Evolutionary conservation across 2,797 vertebrate species (phyloP).

Genomic region (Avahi laniger): DNA sequence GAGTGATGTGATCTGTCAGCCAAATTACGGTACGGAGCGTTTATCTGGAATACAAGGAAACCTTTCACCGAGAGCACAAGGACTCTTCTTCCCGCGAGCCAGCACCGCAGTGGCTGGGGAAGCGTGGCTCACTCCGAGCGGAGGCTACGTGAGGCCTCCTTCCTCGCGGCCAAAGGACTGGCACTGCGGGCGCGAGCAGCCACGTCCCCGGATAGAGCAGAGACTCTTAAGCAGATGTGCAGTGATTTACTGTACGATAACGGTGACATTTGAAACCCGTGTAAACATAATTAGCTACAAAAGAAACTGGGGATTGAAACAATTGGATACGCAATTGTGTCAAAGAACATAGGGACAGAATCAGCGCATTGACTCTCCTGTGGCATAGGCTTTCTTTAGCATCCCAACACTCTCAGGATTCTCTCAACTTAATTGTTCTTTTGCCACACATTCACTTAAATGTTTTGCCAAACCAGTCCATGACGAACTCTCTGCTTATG

Average conservation of each 20-base stretch:
- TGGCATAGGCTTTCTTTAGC: too few species aligned
- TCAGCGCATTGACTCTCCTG: not conserved
- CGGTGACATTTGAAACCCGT: not conserved
- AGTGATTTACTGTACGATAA: not conserved
- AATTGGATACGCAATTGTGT: not conserved
- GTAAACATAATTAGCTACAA: not conserved
- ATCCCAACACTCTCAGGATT: not conserved
- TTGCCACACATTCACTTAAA: not conserved
- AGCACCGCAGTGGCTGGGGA: not conserved
- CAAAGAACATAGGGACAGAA: not conserved
- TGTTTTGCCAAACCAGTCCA: not conserved
- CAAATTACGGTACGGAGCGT: accelerated
- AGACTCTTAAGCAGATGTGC: not conserved
- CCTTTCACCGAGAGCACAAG: not conserved
- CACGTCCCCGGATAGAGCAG: not conserved
- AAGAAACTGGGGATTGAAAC: not conserved
- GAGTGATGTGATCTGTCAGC: accelerated
- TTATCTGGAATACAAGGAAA: not conserved
- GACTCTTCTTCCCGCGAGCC: not conserved
- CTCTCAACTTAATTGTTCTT: not conserved
- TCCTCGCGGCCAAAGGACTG: accelerated
- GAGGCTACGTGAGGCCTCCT: too few species aligned
- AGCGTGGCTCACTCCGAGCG: not conserved
- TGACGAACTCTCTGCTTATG: not conserved
- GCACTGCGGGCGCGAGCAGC: too few species aligned